Evolutionary conservation across 2,888 invertebrate genomes (phyloP).

Genomic region (Emmelina monodactyla): DNA sequence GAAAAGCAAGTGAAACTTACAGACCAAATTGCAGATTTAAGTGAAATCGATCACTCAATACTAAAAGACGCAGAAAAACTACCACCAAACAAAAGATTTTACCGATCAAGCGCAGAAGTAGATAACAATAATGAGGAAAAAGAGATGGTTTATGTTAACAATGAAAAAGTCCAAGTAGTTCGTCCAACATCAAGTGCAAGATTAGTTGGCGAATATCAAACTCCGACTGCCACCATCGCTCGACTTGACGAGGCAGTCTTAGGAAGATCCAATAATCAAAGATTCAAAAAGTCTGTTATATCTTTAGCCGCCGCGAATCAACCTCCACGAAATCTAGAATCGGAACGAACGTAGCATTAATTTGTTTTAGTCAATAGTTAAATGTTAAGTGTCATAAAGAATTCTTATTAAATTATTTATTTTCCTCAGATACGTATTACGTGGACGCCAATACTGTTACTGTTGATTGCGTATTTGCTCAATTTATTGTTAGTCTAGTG

Average conservation of each 20-base stretch:
- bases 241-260: constrained; percentile 49
- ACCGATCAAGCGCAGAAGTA: constrained; percentile 52
- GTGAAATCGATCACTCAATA: constrained; percentile 26
- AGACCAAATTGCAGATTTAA: constrained; percentile 34
- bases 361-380: constrained; percentile 44
- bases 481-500: constrained; percentile 23
- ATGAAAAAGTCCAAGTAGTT: constrained; percentile 47
- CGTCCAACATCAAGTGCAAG: constrained; percentile 37
- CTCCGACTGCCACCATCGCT: constrained; percentile 35
- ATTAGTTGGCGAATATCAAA: constrained; percentile 35
- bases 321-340: too few relatives aligned
- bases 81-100: constrained; percentile 39
- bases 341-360: constrained; percentile 36
- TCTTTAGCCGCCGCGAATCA: constrained; percentile 17
- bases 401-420: constrained; percentile 42
- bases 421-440: constrained; percentile 21
- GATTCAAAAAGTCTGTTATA: constrained; percentile 25
- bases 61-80: constrained; percentile 23
- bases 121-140: constrained; percentile 25
- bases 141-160: constrained; percentile 41
- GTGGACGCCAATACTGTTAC: constrained; percentile 10
- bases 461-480: constrained; percentile 41
- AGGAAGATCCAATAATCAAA: constrained; percentile 29
- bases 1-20: constrained; percentile 34
- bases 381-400: constrained; percentile 49